Conservation (phyloP, 1,140 invertebrate genomes). For the Tetragonula clypearis region DNA sequence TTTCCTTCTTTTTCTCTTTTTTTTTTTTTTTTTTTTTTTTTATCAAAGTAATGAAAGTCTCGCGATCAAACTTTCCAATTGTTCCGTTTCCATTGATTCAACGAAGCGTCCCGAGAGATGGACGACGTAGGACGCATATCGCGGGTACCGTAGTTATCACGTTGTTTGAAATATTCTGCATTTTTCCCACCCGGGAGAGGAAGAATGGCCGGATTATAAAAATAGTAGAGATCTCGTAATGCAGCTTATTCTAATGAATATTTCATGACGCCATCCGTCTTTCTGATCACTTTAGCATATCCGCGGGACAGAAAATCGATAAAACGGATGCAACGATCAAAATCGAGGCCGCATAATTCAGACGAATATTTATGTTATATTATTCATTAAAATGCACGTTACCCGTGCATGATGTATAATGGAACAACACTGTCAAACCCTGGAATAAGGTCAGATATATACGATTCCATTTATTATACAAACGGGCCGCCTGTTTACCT, state of each 20-base stretch:
- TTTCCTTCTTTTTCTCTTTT: too few species aligned
- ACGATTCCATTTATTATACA: neutral
- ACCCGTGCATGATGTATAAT: neutral
- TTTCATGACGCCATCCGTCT: conserved; percentile 14
- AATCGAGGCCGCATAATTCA: neutral
- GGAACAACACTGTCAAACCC: neutral
- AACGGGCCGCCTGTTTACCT: neutral
- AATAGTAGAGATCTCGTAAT: neutral
- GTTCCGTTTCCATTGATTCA: too few species aligned
- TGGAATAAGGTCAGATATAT: neutral
- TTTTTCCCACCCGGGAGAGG: neutral
- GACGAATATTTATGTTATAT: neutral
- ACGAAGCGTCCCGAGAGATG: too few species aligned
- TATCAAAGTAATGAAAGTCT: too few species aligned
- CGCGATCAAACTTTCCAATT: too few species aligned
- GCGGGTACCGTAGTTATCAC: neutral
- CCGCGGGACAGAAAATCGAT: conserved; percentile 5
- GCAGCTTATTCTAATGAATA: conserved; percentile 12
- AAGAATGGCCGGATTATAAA: neutral
- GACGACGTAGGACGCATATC: too few species aligned
- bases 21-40: too few species aligned
- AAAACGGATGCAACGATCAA: neutral
- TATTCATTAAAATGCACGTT: neutral
- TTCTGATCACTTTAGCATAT: conserved; percentile 7
- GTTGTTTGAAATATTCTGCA: neutral